Percentiles rank a stretch among this genome's conserved stretches.
Conservation (phyloP, 2,113 vertebrate genomes). For the Austrofundulus limnaeus region DNA sequence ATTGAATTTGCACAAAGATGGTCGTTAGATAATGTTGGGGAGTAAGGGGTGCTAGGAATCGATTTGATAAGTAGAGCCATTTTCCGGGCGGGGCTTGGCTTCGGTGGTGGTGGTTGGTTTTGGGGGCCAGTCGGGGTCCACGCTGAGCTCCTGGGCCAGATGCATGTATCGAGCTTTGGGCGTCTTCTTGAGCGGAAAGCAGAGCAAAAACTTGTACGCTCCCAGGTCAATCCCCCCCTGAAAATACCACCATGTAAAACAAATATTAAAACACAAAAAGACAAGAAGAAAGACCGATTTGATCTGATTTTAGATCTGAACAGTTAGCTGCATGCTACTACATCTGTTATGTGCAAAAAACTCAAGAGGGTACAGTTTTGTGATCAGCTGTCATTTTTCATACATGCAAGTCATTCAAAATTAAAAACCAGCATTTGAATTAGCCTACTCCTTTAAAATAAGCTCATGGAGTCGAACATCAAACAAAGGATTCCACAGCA, state of each 20-base stretch:
- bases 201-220: constrained; percentile 76
- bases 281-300: background rate
- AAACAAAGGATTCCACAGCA: constrained; percentile 30
- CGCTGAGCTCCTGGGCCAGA: constrained; percentile 91
- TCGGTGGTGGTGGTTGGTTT: constrained; percentile 95
- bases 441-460: constrained; percentile 46
- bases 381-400: constrained; percentile 3
- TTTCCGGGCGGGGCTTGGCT: constrained; percentile 84
- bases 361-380: background rate
- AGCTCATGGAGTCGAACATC: constrained; percentile 56
- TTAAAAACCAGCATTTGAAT: constrained; percentile 40
- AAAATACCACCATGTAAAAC: constrained; percentile 38
- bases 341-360: constrained; percentile 34
- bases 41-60: constrained; percentile 78
- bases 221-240: constrained; percentile 81
- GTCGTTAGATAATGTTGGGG: no score
- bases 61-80: constrained; percentile 84
- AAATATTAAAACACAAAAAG: constrained; percentile 12
- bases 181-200: constrained; percentile 76
- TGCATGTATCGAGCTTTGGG: constrained; percentile 96
- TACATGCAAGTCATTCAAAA: constrained; percentile 42
- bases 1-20: constrained; percentile 1
- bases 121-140: constrained; percentile 97
- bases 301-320: background rate
- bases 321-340: constrained; percentile 13